These are phyloP conservation scores for Engraulis encrasicolus DNA, from an alignment of 2,113 vertebrate species.

Conservation along the genomic window DNA sequence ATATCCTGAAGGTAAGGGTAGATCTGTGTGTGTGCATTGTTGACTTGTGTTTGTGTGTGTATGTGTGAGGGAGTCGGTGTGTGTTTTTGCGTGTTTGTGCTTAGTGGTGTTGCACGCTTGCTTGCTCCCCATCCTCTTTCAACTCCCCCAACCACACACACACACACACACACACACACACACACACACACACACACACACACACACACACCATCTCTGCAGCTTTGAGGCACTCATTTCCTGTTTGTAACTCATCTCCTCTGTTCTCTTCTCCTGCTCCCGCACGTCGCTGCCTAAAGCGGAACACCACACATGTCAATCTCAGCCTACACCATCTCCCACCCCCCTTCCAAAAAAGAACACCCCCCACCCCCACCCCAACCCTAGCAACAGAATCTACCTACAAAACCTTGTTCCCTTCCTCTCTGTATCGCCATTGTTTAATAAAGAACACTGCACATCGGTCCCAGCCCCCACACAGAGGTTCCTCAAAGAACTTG, in stretches of 20 bases:
- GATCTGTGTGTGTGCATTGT: conserved; percentile 56
- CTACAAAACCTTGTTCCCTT: not conserved
- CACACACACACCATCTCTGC: conserved; percentile 49
- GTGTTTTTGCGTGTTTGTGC: conserved; percentile 49
- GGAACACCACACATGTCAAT: conserved; percentile 18
- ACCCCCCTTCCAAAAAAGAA: too few species aligned
- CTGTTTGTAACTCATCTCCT: conserved; percentile 62
- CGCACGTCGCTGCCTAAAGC: conserved; percentile 21
- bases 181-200: too few species aligned
- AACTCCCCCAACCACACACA: conserved; percentile 49
- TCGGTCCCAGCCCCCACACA: too few species aligned
- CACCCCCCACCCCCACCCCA: not conserved
- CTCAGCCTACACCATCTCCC: not conserved
- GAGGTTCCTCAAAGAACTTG: too few species aligned
- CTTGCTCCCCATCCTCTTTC: conserved; percentile 47
- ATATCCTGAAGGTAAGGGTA: conserved; percentile 99
- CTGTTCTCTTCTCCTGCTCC: conserved; percentile 24
- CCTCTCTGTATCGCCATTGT: too few species aligned
- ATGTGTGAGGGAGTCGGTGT: conserved; percentile 66
- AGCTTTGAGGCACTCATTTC: conserved; percentile 59
- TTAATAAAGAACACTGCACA: too few species aligned
- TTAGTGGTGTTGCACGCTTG: conserved; percentile 58
- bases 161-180: too few species aligned
- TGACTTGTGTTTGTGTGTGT: conserved; percentile 48
- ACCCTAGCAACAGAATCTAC: not conserved